These are phyloP conservation scores for Caenorhabditis drosophilae DNA, from an alignment of 2,888 invertebrate genomes.

Conservation along the genomic window DNA sequence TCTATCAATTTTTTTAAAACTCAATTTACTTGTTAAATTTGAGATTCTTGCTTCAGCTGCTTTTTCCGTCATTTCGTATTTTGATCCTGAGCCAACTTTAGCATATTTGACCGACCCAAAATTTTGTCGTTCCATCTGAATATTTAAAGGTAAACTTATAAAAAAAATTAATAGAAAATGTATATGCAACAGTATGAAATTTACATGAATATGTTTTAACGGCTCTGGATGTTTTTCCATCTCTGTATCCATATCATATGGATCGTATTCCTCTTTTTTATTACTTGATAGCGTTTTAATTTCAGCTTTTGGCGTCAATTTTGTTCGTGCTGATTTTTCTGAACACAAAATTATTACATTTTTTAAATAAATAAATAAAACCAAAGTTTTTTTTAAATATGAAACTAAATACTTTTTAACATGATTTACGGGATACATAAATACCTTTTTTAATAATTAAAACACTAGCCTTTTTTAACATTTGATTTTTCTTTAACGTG, in stretches of 20 bases:
- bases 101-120: slow-evolving; percentile 57
- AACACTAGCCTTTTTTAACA: too few species aligned
- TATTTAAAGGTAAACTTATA: slow-evolving; percentile 2
- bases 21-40: slow-evolving; percentile 13
- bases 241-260: slow-evolving; percentile 57
- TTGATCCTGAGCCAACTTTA: slow-evolving; percentile 22
- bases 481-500: not conserved
- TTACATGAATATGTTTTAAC: slow-evolving; percentile 56
- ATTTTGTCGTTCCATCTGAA: slow-evolving; percentile 52
- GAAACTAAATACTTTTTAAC: too few species aligned
- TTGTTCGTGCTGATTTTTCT: slow-evolving; percentile 13
- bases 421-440: too few species aligned
- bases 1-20: not conserved
- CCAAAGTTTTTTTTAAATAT: too few species aligned
- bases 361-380: too few species aligned
- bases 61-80: slow-evolving; percentile 56
- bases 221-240: slow-evolving; percentile 62
- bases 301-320: not conserved
- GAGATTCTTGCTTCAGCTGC: slow-evolving; percentile 44
- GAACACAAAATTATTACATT: too few species aligned
- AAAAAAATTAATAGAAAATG: too few species aligned
- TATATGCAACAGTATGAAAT: too few species aligned
- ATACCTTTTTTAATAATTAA: too few species aligned
- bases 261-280: slow-evolving; percentile 46
- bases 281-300: slow-evolving; percentile 15